phyloP scores from a whole-genome alignment of 2,888 invertebrate species.

The Himalopsyche japonica region DNA sequence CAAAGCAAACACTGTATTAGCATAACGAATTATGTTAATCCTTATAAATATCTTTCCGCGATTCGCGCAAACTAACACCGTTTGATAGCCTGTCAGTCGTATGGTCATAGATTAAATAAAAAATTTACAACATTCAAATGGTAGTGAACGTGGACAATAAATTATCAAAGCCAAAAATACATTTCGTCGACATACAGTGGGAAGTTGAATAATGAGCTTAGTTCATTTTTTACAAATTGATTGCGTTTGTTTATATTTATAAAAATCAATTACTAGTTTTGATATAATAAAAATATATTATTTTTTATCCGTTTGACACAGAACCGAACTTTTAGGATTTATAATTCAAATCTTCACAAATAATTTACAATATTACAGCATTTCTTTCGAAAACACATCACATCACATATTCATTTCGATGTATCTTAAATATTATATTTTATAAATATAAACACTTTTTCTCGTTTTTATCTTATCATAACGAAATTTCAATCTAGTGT shows the following conservation, averaged over 20 bases:
- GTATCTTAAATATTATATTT: no score
- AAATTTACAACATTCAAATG: neutral
- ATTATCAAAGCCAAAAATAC: neutral
- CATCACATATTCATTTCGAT: no score
- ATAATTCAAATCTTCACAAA: no score
- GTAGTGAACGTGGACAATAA: neutral
- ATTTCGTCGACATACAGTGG: neutral
- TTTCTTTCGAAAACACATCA: no score
- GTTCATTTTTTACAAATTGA: neutral
- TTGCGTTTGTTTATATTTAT: neutral
- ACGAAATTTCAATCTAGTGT: no score
- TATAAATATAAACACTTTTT: no score
- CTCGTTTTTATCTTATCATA: no score
- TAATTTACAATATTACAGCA: no score
- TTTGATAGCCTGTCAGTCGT: slow-evolving; percentile 50
- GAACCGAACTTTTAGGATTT: neutral
- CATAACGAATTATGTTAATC: slow-evolving; percentile 18
- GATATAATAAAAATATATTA: no score
- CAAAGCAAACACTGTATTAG: slow-evolving; percentile 14
- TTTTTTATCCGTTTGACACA: neutral
- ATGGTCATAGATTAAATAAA: neutral
- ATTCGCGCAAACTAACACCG: slow-evolving; percentile 36
- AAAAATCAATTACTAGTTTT: neutral
- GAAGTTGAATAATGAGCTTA: neutral
- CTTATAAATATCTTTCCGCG: neutral